Percentiles rank a stretch among this genome's conserved stretches.
phyloP scores from a whole-genome alignment of 64 coral and sea anemone species.

The Acropora tenuis region DNA sequence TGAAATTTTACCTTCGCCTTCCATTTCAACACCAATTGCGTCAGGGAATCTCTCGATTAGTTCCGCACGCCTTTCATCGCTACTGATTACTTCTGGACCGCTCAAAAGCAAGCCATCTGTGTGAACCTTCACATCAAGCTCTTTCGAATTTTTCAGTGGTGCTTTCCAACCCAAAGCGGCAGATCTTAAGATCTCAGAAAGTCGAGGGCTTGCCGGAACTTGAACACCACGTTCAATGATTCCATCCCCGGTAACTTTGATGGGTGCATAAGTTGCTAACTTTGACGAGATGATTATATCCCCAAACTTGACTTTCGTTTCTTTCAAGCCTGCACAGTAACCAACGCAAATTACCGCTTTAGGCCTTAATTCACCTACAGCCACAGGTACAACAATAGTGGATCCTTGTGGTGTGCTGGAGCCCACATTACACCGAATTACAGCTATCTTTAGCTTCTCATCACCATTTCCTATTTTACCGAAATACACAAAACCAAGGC shows the following conservation, averaged over 20 bases:
- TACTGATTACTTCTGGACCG: not conserved
- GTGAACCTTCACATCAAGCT: not conserved
- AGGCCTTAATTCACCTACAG: not conserved
- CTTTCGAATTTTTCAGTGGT: not conserved
- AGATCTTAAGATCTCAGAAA: not conserved
- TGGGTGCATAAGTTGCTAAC: not conserved
- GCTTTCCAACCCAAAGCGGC: constrained; percentile 11
- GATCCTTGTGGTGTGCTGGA: not conserved
- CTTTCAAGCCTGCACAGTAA: constrained; percentile 3
- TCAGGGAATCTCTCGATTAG: too few relatives aligned
- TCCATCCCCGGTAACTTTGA: not conserved
- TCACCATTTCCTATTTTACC: not conserved
- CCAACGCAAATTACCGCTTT: constrained; percentile 12
- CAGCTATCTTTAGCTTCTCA: not conserved
- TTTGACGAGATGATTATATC: not conserved
- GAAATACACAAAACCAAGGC: constrained; percentile 1
- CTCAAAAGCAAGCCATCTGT: constrained; percentile 22
- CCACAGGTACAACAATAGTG: not conserved
- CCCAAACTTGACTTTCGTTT: not conserved
- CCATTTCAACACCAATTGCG: too few relatives aligned
- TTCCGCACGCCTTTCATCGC: too few relatives aligned
- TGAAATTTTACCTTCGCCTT: too few relatives aligned
- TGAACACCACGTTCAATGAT: not conserved
- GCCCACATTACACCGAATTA: not conserved
- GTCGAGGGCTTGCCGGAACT: not conserved